A percentile compares a stretch with the other conserved stretches of the same genome.
phyloP scores from a whole-genome alignment of 1,140 invertebrate genomes.

The Drosophila pandora region DNA sequence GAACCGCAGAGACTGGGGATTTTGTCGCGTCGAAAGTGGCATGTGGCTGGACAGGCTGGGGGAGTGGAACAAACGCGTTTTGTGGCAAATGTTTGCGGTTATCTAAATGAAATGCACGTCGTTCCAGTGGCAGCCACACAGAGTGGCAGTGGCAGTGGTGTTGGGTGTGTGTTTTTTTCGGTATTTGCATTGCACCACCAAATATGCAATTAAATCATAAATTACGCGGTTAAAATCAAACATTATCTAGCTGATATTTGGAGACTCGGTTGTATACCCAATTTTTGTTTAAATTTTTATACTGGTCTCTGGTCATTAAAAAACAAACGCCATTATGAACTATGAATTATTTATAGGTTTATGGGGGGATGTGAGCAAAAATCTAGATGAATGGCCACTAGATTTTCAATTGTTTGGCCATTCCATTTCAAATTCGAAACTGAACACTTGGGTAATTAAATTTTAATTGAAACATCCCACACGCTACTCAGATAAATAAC shows the following conservation, averaged over 20 bases:
- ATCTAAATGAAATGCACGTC: constrained; percentile 78
- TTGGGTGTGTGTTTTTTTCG: neutral
- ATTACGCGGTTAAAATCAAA: constrained; percentile 74
- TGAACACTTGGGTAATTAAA: neutral
- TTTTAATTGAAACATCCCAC: neutral
- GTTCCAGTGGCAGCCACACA: constrained; percentile 8
- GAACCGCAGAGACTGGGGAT: constrained; percentile 8
- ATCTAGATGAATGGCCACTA: neutral
- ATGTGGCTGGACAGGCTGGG: neutral
- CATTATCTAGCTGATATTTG: constrained; percentile 24
- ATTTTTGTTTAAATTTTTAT: neutral
- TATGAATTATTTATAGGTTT: constrained; percentile 6
- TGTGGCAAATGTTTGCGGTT: constrained; percentile 80
- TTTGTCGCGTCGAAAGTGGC: constrained; percentile 40
- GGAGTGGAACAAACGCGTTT: constrained; percentile 45
- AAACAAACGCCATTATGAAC: constrained; percentile 11
- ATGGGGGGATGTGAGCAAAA: neutral
- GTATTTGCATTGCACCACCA: constrained; percentile 50
- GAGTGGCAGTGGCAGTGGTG: neutral
- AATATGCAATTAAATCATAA: constrained; percentile 80
- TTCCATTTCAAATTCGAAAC: constrained; percentile 1
- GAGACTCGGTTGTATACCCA: neutral
- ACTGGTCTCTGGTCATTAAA: neutral
- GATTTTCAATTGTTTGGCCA: constrained; percentile 19
- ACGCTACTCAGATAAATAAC: neutral